Evolutionary conservation across 2,797 vertebrate species (phyloP).

Genomic region (Monodelphis domestica): DNA sequence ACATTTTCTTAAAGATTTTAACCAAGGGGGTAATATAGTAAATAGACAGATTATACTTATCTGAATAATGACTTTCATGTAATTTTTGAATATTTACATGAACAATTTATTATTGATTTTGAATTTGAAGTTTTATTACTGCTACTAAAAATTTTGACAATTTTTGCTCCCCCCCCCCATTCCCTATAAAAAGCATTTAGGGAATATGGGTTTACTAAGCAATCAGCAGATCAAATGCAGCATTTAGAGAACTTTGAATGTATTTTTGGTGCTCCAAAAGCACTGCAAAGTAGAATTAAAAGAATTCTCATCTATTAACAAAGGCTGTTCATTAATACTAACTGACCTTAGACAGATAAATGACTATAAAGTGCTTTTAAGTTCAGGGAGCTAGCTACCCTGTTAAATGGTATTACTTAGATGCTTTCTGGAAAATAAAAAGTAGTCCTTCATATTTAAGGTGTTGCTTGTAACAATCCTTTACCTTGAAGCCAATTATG

Average conservation of each 20-base stretch:
- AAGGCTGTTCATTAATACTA: conserved; percentile 26
- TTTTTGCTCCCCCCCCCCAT: conserved; percentile 24
- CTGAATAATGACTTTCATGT: background rate
- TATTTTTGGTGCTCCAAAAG: conserved; percentile 55
- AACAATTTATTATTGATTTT: conserved; percentile 29
- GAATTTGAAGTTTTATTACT: conserved; percentile 59
- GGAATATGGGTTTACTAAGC: conserved; percentile 1
- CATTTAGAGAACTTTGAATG: conserved; percentile 46
- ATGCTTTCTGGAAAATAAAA: conserved; percentile 64
- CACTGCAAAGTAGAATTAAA: conserved; percentile 22
- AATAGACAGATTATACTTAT: background rate
- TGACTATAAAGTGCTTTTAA: conserved; percentile 72
- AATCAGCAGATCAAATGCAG: conserved; percentile 7
- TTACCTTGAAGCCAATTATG: background rate
- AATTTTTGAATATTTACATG: conserved; percentile 24
- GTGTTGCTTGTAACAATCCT: conserved; percentile 39
- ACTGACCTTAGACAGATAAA: conserved; percentile 69
- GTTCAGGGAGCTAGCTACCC: conserved; percentile 67
- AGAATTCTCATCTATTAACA: conserved; percentile 67
- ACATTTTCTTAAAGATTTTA: conserved; percentile 50
- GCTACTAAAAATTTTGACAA: conserved; percentile 31
- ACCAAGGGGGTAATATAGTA: conserved; percentile 39
- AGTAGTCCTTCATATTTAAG: conserved; percentile 67
- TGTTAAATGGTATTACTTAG: conserved; percentile 77
- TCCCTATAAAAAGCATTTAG: conserved; percentile 22